These are phyloP conservation scores for Nibea albiflora DNA, from an alignment of 2,113 vertebrate species.

Conservation along the genomic window DNA sequence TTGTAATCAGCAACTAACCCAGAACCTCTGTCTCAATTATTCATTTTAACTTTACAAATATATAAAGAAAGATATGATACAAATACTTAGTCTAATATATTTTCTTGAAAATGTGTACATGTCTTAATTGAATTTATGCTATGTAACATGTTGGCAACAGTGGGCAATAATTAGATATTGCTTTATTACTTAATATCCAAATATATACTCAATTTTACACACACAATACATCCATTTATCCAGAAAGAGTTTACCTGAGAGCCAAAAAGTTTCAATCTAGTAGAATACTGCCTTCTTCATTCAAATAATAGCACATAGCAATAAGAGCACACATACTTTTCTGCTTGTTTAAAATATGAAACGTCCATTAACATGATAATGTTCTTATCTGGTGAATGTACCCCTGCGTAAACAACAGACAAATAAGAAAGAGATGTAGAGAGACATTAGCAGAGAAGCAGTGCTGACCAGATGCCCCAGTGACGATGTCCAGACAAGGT, in stretches of 20 bases:
- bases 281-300: background rate
- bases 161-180: too few relatives aligned
- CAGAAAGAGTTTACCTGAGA: too few relatives aligned
- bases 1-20: too few relatives aligned
- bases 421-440: constrained; percentile 46
- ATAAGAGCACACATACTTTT: background rate
- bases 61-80: too few relatives aligned
- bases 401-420: constrained; percentile 52
- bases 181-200: too few relatives aligned
- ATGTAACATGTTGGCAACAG: too few relatives aligned
- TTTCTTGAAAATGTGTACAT: too few relatives aligned
- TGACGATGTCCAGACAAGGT: constrained; percentile 74
- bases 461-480: constrained; percentile 68
- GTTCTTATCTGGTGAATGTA: constrained; percentile 51
- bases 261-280: background rate
- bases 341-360: constrained; percentile 10
- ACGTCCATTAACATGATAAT: constrained; percentile 19
- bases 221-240: background rate
- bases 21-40: too few relatives aligned
- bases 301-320: background rate
- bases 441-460: constrained; percentile 51
- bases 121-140: too few relatives aligned
- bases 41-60: too few relatives aligned
- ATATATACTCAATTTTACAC: too few relatives aligned
- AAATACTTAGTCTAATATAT: too few relatives aligned